Evolutionary conservation across 2,888 invertebrate genomes (phyloP).

Genomic region (Galeruca laticollis): DNA sequence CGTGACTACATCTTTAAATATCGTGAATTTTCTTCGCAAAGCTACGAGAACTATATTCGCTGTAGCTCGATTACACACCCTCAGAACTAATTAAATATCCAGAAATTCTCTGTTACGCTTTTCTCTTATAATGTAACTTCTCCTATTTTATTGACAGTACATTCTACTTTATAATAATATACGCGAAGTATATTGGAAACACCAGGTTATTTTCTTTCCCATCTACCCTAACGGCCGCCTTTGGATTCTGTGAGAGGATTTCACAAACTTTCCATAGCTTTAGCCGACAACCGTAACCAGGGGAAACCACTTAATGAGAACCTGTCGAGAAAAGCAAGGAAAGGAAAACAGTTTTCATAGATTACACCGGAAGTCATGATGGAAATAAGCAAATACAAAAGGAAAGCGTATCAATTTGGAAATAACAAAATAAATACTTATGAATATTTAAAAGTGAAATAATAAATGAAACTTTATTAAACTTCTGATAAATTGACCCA

Average conservation of each 20-base stretch:
- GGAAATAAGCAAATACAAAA: slow-evolving; percentile 56
- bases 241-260: slow-evolving; percentile 55
- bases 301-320: slow-evolving; percentile 66
- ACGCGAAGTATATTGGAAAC: background rate
- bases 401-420: slow-evolving; percentile 44
- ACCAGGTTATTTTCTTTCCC: background rate
- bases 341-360: slow-evolving; percentile 57
- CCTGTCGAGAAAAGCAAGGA: slow-evolving; percentile 45
- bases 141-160: background rate
- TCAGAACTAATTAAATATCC: no score
- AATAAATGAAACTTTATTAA: no score
- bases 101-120: no score
- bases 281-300: slow-evolving; percentile 64
- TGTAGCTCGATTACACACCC: background rate
- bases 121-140: no score
- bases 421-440: background rate
- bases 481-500: no score
- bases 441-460: background rate
- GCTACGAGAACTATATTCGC: no score
- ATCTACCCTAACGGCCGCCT: slow-evolving; percentile 42
- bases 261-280: slow-evolving; percentile 1
- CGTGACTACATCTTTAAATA: no score
- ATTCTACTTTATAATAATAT: background rate
- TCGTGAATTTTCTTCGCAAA: no score
- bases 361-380: slow-evolving; percentile 61